These are phyloP conservation scores for Microchirus variegatus DNA, from an alignment of 2,797 vertebrate genomes.

Conservation along the genomic window DNA sequence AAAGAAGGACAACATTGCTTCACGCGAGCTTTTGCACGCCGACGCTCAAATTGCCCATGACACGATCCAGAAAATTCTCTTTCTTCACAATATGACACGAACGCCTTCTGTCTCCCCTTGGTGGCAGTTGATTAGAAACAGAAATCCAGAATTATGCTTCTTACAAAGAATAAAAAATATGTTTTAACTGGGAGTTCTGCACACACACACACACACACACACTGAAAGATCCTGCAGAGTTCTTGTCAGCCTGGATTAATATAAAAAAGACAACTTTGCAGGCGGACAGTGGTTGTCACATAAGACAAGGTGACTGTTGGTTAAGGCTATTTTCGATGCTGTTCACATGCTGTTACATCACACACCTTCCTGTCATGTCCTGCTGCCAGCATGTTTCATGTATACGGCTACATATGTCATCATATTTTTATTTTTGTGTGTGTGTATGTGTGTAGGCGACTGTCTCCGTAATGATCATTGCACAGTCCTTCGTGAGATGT, in stretches of 20 bases:
- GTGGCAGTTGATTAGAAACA: constrained; percentile 29
- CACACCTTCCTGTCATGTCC: constrained; percentile 59
- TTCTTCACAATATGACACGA: constrained; percentile 41
- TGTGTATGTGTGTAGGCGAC: constrained; percentile 12
- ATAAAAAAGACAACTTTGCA: constrained; percentile 53
- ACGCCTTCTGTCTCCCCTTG: constrained; percentile 20
- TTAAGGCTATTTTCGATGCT: constrained; percentile 67
- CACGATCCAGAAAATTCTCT: constrained; percentile 40
- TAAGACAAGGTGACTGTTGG: constrained; percentile 60
- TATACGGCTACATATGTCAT: constrained; percentile 26
- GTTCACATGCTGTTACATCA: constrained; percentile 71
- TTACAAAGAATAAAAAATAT: constrained; percentile 25
- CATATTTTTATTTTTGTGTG: constrained; percentile 13
- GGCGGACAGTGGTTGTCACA: constrained; percentile 64
- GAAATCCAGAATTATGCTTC: constrained; percentile 23
- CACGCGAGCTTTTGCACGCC: too few relatives aligned
- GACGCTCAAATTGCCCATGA: constrained; percentile 48
- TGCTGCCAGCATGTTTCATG: constrained; percentile 34
- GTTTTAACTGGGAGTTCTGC: neutral
- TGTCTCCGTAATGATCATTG: constrained; percentile 63
- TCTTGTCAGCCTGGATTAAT: constrained; percentile 63
- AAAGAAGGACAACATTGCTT: constrained; percentile 30
- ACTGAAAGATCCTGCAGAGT: constrained; percentile 27
- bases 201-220: constrained; percentile 4
- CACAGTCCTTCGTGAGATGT: constrained; percentile 75